Evolutionary conservation across 2,113 vertebrate genomes (phyloP), one percentile per base, ranked within the genome.

Genomic region (Budorcas taxicolor): DNA sequence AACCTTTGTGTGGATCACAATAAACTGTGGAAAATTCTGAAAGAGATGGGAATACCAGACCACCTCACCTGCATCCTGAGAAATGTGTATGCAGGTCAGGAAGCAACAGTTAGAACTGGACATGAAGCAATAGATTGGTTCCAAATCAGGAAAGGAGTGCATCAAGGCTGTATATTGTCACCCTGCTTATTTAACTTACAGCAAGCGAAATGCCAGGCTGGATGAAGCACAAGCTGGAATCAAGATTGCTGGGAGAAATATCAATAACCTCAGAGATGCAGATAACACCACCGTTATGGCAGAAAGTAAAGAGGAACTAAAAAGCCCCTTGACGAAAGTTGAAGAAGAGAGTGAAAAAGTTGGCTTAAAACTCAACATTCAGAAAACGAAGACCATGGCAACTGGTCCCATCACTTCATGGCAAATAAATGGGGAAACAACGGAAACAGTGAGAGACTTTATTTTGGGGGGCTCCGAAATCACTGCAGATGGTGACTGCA

Each of bases 381-480:
- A 67, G 17, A 36, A 67, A 67, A 67, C 17, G 10, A 36, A 67
- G 33, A 67, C 11, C 64, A 36, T 21, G 33, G 64, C 64, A 36
- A 36, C 33, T 0, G 0, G 17, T 67, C 64, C 17, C 33, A 67
- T 36, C 2, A 67, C 64, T 67, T 67, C 33, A 67, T 67, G n/a
- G 17, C 64, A 67, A 67, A 36, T 67, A 67, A 36, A 36, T 21
- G n/a, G 19, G 64, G 64, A 19, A 71, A 71, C 4, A 36, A 36
- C 1, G 9, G n/a, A 71, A 71, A 36, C n/a, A 36, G 64, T 36
- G 64, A 71, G 19, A 71, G 64, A 36, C 9, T 71, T 71, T 36
- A 71, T 36, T 71, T 67, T 36, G 0, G 3, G 2, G n/a, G 0
- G n/a, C 19, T 71, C n/a, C 2, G 2, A 71, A 71, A 71, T 36